phyloP scores from a whole-genome alignment of 37 sponge, comb jelly and placozoan genomes.

The Halisarca cf. caerulea region DNA sequence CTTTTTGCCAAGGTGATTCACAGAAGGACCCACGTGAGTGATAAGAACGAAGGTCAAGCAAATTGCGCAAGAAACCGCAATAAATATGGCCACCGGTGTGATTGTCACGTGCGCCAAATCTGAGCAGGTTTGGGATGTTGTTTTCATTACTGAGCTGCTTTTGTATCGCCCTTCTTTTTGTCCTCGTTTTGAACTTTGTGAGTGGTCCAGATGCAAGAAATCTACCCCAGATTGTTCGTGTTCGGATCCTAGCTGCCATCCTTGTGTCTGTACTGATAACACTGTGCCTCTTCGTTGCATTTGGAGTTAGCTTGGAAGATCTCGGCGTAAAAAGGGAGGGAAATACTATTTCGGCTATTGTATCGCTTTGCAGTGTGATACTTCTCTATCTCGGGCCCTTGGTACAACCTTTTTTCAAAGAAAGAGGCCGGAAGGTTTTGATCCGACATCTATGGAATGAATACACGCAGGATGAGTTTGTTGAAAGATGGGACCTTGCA shows the following conservation, averaged over 20 bases:
- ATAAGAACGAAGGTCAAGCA: neutral
- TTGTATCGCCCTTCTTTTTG: neutral
- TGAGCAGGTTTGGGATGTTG: neutral
- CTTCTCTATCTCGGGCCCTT: constrained; percentile 61
- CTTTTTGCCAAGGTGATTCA: neutral
- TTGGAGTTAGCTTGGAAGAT: neutral
- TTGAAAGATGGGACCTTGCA: constrained; percentile 42
- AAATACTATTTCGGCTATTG: constrained; percentile 12
- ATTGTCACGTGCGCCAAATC: too few relatives aligned
- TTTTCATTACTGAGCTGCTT: neutral
- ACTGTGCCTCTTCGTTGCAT: neutral
- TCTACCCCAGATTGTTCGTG: neutral
- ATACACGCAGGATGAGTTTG: neutral
- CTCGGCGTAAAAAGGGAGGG: constrained; percentile 34
- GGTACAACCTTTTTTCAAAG: constrained; percentile 31
- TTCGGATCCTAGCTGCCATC: neutral
- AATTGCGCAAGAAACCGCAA: neutral
- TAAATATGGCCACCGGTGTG: neutral
- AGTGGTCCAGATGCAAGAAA: neutral
- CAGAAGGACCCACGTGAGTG: constrained; percentile 8
- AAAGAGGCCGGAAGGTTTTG: neutral
- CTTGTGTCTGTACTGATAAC: neutral
- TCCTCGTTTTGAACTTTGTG: neutral
- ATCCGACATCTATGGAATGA: neutral
- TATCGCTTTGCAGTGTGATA: constrained; percentile 44